Evolutionary conservation across 1,140 invertebrate species (phyloP).

Genomic region (Ephestia elutella): DNA sequence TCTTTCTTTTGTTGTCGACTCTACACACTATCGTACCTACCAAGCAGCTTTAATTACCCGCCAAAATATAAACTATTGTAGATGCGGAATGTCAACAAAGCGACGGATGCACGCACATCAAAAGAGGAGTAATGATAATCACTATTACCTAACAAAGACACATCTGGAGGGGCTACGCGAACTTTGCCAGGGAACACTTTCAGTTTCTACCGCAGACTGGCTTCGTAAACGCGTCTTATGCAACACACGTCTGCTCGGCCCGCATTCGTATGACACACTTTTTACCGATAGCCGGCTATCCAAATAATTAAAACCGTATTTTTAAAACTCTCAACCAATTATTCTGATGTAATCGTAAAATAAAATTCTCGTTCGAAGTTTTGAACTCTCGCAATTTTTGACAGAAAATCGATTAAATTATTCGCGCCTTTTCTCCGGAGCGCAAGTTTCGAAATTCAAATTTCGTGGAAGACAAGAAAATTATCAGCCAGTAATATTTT

Average conservation of each 20-base stretch:
- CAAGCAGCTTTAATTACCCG: neutral
- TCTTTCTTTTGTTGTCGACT: no score
- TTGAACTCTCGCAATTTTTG: constrained; percentile 5
- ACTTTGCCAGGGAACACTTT: constrained; percentile 47
- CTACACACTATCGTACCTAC: no score
- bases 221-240: constrained; percentile 48
- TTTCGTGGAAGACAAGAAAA: neutral
- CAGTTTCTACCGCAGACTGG: constrained; percentile 54
- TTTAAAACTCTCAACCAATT: constrained; percentile 18
- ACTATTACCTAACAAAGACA: constrained; percentile 47
- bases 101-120: constrained; percentile 40
- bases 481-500: neutral
- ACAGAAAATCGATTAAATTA: constrained; percentile 8
- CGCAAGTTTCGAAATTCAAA: neutral
- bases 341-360: constrained; percentile 2
- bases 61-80: neutral
- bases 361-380: neutral
- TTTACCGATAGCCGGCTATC: constrained; percentile 30
- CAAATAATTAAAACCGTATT: constrained; percentile 5
- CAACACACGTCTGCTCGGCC: constrained; percentile 41
- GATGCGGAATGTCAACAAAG: constrained; percentile 11
- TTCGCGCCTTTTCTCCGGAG: constrained; percentile 3
- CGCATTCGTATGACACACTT: constrained; percentile 59
- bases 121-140: constrained; percentile 60
- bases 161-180: constrained; percentile 39